Evolutionary conservation across 64 coral and sea anemone genomes (phyloP).

Genomic region (Stichodactyla mertensii): DNA sequence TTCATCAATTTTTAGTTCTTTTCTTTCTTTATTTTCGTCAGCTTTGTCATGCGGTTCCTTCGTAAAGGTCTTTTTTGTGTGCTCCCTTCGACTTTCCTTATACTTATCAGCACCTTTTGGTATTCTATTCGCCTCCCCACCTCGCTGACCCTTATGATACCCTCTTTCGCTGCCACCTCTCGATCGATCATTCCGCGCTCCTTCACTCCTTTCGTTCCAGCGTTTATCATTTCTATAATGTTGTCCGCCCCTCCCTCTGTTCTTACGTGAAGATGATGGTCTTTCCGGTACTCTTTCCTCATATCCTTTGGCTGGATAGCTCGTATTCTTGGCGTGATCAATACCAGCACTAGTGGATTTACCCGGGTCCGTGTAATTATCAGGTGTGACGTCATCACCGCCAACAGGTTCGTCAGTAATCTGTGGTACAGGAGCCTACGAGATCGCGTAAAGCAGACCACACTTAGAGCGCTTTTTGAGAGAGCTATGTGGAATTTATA

Average conservation of each 20-base stretch:
- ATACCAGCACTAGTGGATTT: background rate
- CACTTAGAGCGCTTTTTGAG: too few relatives aligned
- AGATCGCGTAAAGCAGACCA: background rate
- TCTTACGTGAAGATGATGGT: background rate
- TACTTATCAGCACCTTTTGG: background rate
- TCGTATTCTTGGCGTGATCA: background rate
- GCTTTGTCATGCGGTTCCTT: background rate
- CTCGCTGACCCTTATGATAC: background rate
- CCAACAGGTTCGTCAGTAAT: background rate
- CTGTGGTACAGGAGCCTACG: background rate
- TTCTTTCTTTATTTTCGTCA: background rate
- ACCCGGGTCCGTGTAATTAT: background rate
- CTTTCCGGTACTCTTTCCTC: background rate
- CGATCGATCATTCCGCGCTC: background rate
- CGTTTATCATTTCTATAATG: background rate
- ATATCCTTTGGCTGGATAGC: background rate
- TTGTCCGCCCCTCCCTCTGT: background rate
- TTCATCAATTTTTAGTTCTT: background rate
- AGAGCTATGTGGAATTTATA: too few relatives aligned
- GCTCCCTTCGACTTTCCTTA: background rate
- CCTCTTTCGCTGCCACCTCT: background rate
- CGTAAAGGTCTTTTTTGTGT: background rate
- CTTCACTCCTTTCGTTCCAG: background rate
- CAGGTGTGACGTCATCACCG: background rate
- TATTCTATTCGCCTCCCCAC: background rate